A percentile compares a stretch with the other conserved stretches of the same genome.
Conservation (phyloP, 2,888 invertebrate species). For the Aleiodes leptofemur region DNA sequence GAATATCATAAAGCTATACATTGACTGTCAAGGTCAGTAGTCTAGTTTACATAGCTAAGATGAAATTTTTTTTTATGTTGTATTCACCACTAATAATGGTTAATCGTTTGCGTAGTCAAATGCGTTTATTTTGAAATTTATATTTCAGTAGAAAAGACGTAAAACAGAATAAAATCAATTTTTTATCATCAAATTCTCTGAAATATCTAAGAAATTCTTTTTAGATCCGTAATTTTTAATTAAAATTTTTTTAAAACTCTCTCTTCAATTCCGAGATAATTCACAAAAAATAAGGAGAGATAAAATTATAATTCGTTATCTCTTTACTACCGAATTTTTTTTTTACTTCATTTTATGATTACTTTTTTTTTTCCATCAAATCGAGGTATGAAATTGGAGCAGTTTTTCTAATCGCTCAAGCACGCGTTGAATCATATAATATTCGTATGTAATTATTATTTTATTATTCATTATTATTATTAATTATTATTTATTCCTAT, state of each 20-base stretch:
- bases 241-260: no score
- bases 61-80: constrained; percentile 67
- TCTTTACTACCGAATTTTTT: not conserved
- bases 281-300: no score
- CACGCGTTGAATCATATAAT: constrained; percentile 53
- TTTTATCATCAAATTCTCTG: no score
- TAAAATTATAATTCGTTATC: no score
- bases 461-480: not conserved
- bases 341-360: constrained; percentile 18
- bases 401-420: constrained; percentile 63
- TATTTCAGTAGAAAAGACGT: not conserved
- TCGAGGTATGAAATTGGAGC: constrained; percentile 70
- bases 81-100: constrained; percentile 69
- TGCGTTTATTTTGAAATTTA: constrained; percentile 63
- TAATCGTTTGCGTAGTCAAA: constrained; percentile 69
- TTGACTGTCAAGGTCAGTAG: constrained; percentile 67
- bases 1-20: constrained; percentile 71
- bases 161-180: no score
- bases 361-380: constrained; percentile 49
- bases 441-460: constrained; percentile 14
- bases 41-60: constrained; percentile 71
- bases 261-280: no score
- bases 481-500: constrained; percentile 29
- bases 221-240: no score
- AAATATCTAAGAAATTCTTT: no score